A percentile compares a stretch with the other conserved stretches of the same genome.
Conservation (phyloP, 1,140 invertebrate genomes). For the Melanaphis sacchari region DNA sequence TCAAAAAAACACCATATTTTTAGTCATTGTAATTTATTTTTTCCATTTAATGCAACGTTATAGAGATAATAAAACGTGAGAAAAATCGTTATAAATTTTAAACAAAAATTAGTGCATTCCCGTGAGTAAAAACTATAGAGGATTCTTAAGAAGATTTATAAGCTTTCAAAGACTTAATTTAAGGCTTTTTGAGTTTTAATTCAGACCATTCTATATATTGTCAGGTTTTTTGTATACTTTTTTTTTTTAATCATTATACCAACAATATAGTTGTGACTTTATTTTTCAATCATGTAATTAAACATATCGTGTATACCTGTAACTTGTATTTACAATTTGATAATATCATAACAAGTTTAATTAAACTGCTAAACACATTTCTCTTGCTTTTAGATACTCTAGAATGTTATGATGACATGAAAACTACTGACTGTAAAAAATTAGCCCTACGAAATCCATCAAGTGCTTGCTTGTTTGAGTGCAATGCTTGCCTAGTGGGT, state of each 20-base stretch:
- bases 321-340: background rate
- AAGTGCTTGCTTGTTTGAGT: background rate
- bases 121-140: background rate
- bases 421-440: background rate
- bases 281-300: background rate
- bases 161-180: background rate
- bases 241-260: background rate
- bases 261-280: background rate
- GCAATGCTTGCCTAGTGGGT: constrained; percentile 31
- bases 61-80: background rate
- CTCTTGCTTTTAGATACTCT: background rate
- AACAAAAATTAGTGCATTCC: background rate
- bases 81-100: background rate
- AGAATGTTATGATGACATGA: background rate
- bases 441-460: background rate
- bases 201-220: background rate
- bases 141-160: background rate
- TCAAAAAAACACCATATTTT: too few relatives aligned
- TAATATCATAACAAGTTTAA: background rate
- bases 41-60: too few relatives aligned
- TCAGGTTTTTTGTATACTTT: background rate
- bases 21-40: too few relatives aligned
- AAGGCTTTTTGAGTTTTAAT: background rate
- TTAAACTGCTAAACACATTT: background rate
- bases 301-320: background rate